Conservation (phyloP, 2,888 invertebrate genomes). For the Xylota segnis region DNA sequence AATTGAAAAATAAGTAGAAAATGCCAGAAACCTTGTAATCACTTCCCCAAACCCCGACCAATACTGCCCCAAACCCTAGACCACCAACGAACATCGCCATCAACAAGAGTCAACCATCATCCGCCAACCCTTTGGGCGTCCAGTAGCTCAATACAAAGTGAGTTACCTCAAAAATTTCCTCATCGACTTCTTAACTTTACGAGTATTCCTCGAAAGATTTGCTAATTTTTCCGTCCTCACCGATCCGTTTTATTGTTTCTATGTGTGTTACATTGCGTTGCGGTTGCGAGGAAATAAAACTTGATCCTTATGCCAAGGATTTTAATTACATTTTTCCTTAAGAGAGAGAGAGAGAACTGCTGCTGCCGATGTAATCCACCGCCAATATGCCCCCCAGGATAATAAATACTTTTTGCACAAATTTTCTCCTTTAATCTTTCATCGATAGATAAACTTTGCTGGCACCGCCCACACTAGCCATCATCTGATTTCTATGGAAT, state of each 20-base stretch:
- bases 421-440: slow-evolving; percentile 58
- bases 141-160: slow-evolving; percentile 2
- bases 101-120: not conserved
- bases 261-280: slow-evolving; percentile 21
- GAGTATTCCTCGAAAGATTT: slow-evolving; percentile 51
- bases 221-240: slow-evolving; percentile 32
- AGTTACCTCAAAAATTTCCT: slow-evolving; percentile 46
- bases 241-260: slow-evolving; percentile 27
- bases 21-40: slow-evolving; percentile 1
- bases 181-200: slow-evolving; percentile 28
- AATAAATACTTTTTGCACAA: slow-evolving; percentile 73
- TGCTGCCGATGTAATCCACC: slow-evolving; percentile 56
- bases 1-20: not conserved
- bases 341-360: slow-evolving; percentile 11
- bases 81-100: not conserved
- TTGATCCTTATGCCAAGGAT: slow-evolving; percentile 61
- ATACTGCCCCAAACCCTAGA: not conserved
- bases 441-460: slow-evolving; percentile 67
- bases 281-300: slow-evolving; percentile 47
- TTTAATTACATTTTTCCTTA: slow-evolving; percentile 72
- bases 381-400: slow-evolving; percentile 68
- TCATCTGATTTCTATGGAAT: slow-evolving; percentile 26
- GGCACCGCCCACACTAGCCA: slow-evolving; percentile 12
- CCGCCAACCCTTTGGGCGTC: not conserved
- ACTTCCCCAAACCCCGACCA: not conserved